Percentiles rank a stretch among this genome's conserved stretches.
Conservation (phyloP, 2,113 vertebrate species). For the Monarcha castaneiventris region DNA sequence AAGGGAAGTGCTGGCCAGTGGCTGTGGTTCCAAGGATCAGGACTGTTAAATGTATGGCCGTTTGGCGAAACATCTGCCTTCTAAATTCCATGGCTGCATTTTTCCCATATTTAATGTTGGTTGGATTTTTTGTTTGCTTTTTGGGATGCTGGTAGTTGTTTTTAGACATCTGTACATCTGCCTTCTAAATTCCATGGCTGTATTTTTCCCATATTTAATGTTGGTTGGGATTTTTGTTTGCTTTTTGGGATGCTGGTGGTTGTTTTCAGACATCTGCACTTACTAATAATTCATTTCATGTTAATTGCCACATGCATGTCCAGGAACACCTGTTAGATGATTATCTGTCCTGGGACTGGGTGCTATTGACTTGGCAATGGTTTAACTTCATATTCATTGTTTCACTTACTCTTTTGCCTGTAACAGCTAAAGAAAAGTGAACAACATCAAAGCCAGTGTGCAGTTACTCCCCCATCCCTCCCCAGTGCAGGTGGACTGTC, state of each 20-base stretch:
- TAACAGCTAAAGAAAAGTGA: background rate
- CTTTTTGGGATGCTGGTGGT: background rate
- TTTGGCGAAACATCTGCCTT: background rate
- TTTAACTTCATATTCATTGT: background rate
- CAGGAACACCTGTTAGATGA: background rate
- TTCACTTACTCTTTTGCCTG: background rate
- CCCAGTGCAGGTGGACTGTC: background rate
- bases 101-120: background rate
- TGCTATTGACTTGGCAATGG: background rate
- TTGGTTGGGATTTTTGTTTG: background rate
- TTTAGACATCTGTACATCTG: background rate
- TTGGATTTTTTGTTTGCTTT: background rate
- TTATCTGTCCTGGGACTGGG: background rate
- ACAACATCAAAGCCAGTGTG: background rate
- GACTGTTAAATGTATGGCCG: background rate
- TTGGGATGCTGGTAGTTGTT: background rate
- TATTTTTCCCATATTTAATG: background rate
- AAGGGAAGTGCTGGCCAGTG: background rate
- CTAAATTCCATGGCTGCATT: background rate
- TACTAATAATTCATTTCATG: background rate
- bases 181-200: background rate
- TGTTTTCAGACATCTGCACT: background rate
- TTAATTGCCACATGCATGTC: background rate
- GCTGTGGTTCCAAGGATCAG: background rate
- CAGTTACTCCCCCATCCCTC: background rate